Evolutionary conservation across 2,888 invertebrate genomes (phyloP).

Genomic region (Drosophila aldrichi): DNA sequence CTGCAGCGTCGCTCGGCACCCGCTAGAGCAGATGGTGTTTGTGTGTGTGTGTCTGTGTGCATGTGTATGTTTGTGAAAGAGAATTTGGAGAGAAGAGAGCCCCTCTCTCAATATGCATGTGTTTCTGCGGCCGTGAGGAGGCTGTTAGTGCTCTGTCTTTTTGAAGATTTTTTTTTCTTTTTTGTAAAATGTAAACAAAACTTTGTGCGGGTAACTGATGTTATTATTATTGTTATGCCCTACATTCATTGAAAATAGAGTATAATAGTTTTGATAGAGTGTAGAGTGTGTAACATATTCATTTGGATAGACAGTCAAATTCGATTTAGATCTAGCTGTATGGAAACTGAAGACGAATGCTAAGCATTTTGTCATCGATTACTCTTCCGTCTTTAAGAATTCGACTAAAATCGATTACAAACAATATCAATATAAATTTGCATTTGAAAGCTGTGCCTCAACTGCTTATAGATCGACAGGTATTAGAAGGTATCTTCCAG

Average conservation of each 20-base stretch:
- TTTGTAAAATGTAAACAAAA: slow-evolving; percentile 70
- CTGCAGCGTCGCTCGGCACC: slow-evolving; percentile 26
- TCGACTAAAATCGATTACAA: too few species aligned
- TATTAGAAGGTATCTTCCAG: not conserved
- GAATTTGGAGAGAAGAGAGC: slow-evolving; percentile 15
- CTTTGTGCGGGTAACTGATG: slow-evolving; percentile 28
- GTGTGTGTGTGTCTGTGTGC: slow-evolving; percentile 4
- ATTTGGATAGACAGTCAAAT: not conserved
- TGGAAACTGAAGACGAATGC: not conserved
- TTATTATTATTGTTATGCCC: slow-evolving; percentile 33
- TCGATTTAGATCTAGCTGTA: not conserved
- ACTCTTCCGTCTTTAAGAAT: too few species aligned
- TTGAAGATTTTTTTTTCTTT: slow-evolving; percentile 56
- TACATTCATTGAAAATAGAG: not conserved
- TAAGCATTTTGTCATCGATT: too few species aligned
- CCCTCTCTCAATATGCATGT: slow-evolving; percentile 15
- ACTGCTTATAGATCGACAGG: not conserved
- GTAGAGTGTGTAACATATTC: not conserved
- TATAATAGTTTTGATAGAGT: not conserved
- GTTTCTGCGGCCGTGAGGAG: slow-evolving; percentile 26
- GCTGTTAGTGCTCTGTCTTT: slow-evolving; percentile 43
- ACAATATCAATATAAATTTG: too few species aligned
- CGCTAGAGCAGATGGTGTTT: slow-evolving; percentile 24
- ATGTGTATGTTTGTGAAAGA: slow-evolving; percentile 2
- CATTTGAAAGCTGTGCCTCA: too few species aligned